A percentile compares a stretch with the other conserved stretches of the same genome.
Conservation (phyloP, 2,888 invertebrate genomes). For the Dryomyza anilis region DNA sequence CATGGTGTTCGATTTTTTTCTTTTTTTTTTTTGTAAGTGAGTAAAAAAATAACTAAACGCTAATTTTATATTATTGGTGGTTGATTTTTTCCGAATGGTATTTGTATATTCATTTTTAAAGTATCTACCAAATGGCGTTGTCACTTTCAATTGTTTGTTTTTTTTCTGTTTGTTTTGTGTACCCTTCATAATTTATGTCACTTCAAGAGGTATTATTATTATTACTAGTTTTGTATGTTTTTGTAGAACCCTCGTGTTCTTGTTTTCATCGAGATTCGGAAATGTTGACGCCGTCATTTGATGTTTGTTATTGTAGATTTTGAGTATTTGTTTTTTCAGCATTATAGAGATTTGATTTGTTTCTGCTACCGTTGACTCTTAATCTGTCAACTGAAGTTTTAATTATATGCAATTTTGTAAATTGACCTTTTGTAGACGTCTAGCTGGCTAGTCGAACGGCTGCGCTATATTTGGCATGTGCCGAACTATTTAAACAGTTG, state of each 20-base stretch:
- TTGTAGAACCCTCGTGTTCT: not conserved
- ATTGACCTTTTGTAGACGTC: slow-evolving; percentile 26
- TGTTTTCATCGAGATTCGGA: not conserved
- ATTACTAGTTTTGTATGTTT: not conserved
- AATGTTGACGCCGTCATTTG: not conserved
- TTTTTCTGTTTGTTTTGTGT: too few species aligned
- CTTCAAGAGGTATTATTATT: not conserved
- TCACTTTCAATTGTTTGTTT: too few species aligned
- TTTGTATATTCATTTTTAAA: not conserved
- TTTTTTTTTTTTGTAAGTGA: not conserved
- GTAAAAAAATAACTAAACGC: not conserved
- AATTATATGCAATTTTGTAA: slow-evolving; percentile 21
- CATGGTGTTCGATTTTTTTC: not conserved
- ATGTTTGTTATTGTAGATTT: slow-evolving; percentile 22
- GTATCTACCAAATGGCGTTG: not conserved
- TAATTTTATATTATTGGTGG: too few species aligned
- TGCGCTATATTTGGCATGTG: slow-evolving; percentile 31
- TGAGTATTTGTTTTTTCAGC: slow-evolving; percentile 19
- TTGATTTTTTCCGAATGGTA: too few species aligned
- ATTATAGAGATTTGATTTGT: slow-evolving; percentile 1
- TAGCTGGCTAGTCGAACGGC: too few species aligned
- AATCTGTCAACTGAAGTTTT: slow-evolving; percentile 24
- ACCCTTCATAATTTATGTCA: not conserved
- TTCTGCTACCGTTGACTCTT: slow-evolving; percentile 21
- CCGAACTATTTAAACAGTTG: slow-evolving; percentile 29